Base-by-base conservation (phyloP, 2,113 vertebrate genomes). In the Perognathus longimembris region DNA sequence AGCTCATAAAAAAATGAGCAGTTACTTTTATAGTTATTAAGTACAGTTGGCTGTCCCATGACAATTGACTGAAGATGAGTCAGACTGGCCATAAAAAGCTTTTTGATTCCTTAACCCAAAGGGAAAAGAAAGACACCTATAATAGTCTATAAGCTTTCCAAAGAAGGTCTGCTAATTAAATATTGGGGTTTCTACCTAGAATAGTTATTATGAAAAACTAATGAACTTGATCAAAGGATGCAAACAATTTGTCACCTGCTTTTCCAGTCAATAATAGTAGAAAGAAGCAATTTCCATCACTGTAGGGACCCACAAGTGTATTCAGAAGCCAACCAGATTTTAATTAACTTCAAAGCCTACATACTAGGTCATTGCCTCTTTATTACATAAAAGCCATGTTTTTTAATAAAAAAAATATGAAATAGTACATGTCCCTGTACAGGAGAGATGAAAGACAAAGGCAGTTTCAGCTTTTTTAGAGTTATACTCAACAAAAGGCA, bases 261-360 rank as follows among this genome's bases (percentile, higher is more conserved):
- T 93, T 96, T 87, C 96, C 97, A 96, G 94, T 97, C 98, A 97
- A 97, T 98, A 97, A 93, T 94, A 96, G 93, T 95, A 85, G 95
- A 97, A 98, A 95, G 85, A 97, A 92, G 96, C 96, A 98, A 98
- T 98, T 98, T 98, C 92, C 94, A 96, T 96, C 98, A 93, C 98
- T 94, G 97, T 97, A 96, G 98, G 97, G 95, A 95, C 89, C 79
- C 95, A 89, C 86, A 94, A 90, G 92, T 97, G 97, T 97, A 98
- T 97, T 97, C 95, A 97, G 91, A 96, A 97, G 88, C 69, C 95
- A 45, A 96, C 88, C 83, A 95, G 90, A 88, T 96, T 98, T 98
- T 98, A 98, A 98, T 98, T 98, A 98, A 95, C 91, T 95, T 87
- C 94, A 88, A 90, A 96, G 88, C 74, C 59, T 95, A 64, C 95